These are phyloP conservation scores for Drosophila pachea DNA, from an alignment of 1,140 invertebrate species.

Conservation along the genomic window DNA sequence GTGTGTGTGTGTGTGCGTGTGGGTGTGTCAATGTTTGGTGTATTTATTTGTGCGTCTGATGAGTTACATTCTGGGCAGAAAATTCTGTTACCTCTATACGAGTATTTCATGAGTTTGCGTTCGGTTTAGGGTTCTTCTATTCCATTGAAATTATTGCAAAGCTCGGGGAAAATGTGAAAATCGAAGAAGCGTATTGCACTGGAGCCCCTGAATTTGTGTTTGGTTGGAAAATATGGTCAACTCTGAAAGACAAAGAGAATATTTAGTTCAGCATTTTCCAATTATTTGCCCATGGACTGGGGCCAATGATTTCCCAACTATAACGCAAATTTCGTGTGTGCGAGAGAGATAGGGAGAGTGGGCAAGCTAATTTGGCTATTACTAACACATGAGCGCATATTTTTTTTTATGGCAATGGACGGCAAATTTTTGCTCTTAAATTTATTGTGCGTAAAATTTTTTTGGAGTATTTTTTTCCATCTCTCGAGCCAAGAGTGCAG, in stretches of 20 bases:
- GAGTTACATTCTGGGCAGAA: slow-evolving; percentile 26
- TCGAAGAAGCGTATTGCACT: neutral
- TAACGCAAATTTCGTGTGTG: slow-evolving; percentile 27
- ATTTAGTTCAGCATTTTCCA: slow-evolving; percentile 20
- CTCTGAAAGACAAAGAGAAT: slow-evolving; percentile 3
- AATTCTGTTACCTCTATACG: slow-evolving; percentile 39
- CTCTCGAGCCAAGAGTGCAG: neutral
- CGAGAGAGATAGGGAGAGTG: neutral
- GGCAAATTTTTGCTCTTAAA: slow-evolving; percentile 56
- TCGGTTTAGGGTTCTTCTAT: neutral
- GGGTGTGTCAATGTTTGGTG: neutral
- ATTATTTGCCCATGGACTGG: slow-evolving; percentile 26
- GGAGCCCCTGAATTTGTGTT: neutral
- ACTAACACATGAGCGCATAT: slow-evolving; percentile 67
- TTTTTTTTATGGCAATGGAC: slow-evolving; percentile 53
- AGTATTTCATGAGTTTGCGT: slow-evolving; percentile 14
- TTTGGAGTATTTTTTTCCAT: slow-evolving; percentile 59
- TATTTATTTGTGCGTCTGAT: slow-evolving; percentile 30
- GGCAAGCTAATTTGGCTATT: slow-evolving; percentile 37
- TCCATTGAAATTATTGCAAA: neutral
- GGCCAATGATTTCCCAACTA: slow-evolving; percentile 53
- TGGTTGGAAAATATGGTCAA: neutral
- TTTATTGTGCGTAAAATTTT: slow-evolving; percentile 76
- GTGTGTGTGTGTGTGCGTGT: slow-evolving; percentile 6
- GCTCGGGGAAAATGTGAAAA: neutral